These are phyloP conservation scores for Sycophila texana DNA, from an alignment of 2,888 invertebrate genomes.

Conservation along the genomic window DNA sequence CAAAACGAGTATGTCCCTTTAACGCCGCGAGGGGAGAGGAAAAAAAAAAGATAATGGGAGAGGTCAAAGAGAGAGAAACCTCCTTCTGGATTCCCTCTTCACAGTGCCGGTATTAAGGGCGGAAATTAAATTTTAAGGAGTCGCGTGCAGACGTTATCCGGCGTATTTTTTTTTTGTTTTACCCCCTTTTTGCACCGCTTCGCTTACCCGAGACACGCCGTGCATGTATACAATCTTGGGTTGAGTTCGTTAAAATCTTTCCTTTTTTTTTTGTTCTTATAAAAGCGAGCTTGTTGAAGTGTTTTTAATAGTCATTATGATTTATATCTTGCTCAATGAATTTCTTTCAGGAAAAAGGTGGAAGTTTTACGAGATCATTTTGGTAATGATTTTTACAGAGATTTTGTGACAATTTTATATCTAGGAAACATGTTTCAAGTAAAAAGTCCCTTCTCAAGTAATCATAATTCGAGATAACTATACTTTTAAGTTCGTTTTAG, in stretches of 20 bases:
- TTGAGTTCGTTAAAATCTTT: neutral
- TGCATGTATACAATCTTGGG: neutral
- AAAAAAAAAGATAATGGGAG: too few species aligned
- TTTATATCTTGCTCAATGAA: conserved; percentile 22
- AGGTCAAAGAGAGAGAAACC: neutral
- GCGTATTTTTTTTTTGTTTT: neutral
- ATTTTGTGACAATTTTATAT: neutral
- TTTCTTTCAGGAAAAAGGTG: neutral
- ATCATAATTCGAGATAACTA: too few species aligned
- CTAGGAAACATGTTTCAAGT: neutral
- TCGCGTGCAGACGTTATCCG: conserved; percentile 38
- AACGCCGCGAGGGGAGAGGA: neutral
- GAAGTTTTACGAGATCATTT: neutral
- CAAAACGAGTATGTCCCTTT: conserved; percentile 1
- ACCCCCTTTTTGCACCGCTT: neutral
- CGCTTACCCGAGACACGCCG: neutral
- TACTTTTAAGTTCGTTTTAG: too few species aligned
- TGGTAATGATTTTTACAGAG: neutral
- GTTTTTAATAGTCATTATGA: conserved; percentile 24
- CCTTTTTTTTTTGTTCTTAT: neutral
- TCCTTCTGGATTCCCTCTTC: conserved; percentile 30
- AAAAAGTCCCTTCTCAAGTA: too few species aligned
- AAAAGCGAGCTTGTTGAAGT: neutral
- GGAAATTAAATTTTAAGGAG: conserved; percentile 48
- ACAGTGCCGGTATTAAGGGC: conserved; percentile 30